A percentile compares a stretch with the other conserved stretches of the same genome.
phyloP scores from a whole-genome alignment of 2,888 invertebrate species.

The Zeuzera pyrina region DNA sequence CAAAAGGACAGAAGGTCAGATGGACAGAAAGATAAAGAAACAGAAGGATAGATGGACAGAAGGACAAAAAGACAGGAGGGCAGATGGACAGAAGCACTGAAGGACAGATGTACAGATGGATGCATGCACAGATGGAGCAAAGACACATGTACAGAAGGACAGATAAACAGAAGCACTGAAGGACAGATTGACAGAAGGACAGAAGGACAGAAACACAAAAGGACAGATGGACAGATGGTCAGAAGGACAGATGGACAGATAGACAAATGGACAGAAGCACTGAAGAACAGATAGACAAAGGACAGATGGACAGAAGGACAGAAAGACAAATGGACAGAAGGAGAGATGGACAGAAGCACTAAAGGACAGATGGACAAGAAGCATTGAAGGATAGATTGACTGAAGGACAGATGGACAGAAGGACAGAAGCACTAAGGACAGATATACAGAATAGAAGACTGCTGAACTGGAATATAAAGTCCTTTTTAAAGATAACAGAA shows the following conservation, averaged over 20 bases:
- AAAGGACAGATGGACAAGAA: constrained; percentile 1
- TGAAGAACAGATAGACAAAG: not conserved
- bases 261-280: not conserved
- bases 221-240: constrained; percentile 1
- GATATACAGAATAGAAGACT: not conserved
- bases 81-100: constrained; percentile 1
- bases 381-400: not conserved
- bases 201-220: constrained; percentile 1
- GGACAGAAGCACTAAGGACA: constrained; percentile 1
- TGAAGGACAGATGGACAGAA: constrained; percentile 1
- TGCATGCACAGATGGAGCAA: not conserved
- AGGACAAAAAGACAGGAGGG: not conserved
- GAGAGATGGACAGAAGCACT: not conserved
- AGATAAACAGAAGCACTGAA: no score
- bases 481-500: no score
- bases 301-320: not conserved
- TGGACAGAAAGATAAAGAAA: not conserved
- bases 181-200: constrained; percentile 1
- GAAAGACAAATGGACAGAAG: constrained; percentile 1
- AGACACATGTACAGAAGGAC: constrained; percentile 1
- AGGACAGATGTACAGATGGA: constrained; percentile 1
- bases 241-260: constrained; percentile 1
- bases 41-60: not conserved
- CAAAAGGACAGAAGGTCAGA: not conserved
- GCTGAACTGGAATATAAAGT: not conserved